Evolutionary conservation across 1,140 invertebrate species (phyloP), one percentile per base, ranked within the genome.

Genomic region (Hestina assimilis): DNA sequence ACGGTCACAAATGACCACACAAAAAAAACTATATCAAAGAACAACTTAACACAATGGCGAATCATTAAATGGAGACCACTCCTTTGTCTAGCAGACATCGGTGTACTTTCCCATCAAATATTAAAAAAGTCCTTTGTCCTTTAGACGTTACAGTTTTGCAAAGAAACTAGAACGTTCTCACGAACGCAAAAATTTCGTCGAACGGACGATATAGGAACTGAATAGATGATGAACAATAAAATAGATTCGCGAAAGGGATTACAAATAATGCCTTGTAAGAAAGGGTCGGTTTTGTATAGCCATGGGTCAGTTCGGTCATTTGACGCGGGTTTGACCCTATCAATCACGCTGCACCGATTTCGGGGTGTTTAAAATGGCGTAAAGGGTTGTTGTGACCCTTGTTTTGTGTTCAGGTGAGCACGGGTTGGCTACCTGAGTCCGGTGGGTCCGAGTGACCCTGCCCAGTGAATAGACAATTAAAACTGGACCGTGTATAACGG

Each of bases 181-280:
- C 78, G 76, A 63, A 72, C 74, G 81, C 83, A 75, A 82, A 83
- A 83, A 75, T 85, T 83, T 80, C 72, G 69, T 73, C 72, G 65
- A 69, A 70, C 68, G 71, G 70, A 64, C 75, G 66, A 75, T 57
- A 69, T 71, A 40, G 63, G 53, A 51, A 64, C 55, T 65, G 73
- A 80, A 85, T 79, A 64, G 77, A 65, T 52, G 51, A 63, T 43
- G 67, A 43, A 87, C 84, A 87, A 85, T 78, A 46, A 56, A 79
- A 83, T 84, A 81, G 82, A 86, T 87, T 87, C 83, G 84, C 84
- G 69, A 83, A 82, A 83, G 83, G 83, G 80, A 85, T 81, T 81
- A 87, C 84, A 82, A 87, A 87, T 84, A 84, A 86, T 86, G 74
- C 59, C 68, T 76, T 79, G 79, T 84, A 84, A 83, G 79, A 81